Conservation (phyloP, 2,797 vertebrate genomes). For the Catostomus latipinnis region DNA sequence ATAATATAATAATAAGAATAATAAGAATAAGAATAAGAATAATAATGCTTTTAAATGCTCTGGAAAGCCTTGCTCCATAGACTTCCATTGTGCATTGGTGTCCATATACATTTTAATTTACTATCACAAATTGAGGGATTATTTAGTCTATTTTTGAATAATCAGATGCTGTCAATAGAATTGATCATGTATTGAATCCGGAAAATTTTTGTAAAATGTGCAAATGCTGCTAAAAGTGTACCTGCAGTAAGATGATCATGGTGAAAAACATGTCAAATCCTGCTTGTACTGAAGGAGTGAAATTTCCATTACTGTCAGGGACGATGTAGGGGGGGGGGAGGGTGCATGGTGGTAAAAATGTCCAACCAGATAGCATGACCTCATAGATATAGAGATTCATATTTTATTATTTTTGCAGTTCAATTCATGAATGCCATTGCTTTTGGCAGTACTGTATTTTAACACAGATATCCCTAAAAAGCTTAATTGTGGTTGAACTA, state of each 20-base stretch:
- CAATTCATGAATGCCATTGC: conserved; percentile 23
- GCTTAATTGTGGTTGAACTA: conserved; percentile 1
- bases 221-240: conserved; percentile 58
- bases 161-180: too few relatives aligned
- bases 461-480: conserved; percentile 34
- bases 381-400: conserved; percentile 65
- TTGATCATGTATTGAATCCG: too few relatives aligned
- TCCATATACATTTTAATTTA: too few relatives aligned
- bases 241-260: conserved; percentile 97
- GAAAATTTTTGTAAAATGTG: too few relatives aligned
- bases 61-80: too few relatives aligned
- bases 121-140: too few relatives aligned
- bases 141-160: too few relatives aligned
- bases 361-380: conserved; percentile 87
- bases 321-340: conserved; percentile 82
- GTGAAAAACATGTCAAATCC: conserved; percentile 93
- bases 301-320: conserved; percentile 75
- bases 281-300: conserved; percentile 73
- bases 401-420: conserved; percentile 31
- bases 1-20: too few relatives aligned
- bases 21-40: too few relatives aligned
- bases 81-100: too few relatives aligned
- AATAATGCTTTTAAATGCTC: too few relatives aligned
- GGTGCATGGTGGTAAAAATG: conserved; percentile 70
- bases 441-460: conserved; percentile 11